Conservation (phyloP, 2,113 vertebrate genomes). For the Protobothrops mucrosquamatus region DNA sequence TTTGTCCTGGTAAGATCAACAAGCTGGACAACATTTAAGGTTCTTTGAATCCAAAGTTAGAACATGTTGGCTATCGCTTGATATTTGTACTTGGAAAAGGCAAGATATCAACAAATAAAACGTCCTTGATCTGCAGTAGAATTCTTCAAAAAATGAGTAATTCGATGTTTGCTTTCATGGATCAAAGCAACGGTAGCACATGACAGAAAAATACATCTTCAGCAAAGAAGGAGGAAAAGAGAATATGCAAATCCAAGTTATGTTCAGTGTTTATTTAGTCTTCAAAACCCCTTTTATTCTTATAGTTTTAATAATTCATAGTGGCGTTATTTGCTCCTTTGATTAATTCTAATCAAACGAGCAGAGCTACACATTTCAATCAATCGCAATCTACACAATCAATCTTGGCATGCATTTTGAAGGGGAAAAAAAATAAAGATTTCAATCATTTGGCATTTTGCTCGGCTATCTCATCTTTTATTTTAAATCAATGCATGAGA, state of each 20-base stretch:
- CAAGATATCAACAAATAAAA: background rate
- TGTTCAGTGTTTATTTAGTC: background rate
- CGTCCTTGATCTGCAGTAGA: background rate
- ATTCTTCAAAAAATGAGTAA: background rate
- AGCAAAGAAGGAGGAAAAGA: background rate
- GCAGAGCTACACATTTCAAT: fast-evolving
- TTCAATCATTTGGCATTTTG: background rate
- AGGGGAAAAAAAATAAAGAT: background rate
- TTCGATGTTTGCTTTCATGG: background rate
- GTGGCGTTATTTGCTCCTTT: fast-evolving
- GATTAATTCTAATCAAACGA: background rate
- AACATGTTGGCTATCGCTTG: background rate
- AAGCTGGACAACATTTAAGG: background rate
- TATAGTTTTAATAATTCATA: background rate
- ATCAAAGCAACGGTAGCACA: background rate
- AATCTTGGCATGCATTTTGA: background rate
- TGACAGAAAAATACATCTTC: background rate
- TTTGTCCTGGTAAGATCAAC: background rate
- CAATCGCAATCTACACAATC: background rate
- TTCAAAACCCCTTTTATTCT: background rate
- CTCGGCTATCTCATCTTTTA: background rate
- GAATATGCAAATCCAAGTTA: background rate
- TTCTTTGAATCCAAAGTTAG: background rate
- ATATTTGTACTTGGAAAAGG: background rate
- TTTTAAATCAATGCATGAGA: background rate